Conservation (phyloP, 2,797 vertebrate species). For the Mormyrops boulengeri region DNA sequence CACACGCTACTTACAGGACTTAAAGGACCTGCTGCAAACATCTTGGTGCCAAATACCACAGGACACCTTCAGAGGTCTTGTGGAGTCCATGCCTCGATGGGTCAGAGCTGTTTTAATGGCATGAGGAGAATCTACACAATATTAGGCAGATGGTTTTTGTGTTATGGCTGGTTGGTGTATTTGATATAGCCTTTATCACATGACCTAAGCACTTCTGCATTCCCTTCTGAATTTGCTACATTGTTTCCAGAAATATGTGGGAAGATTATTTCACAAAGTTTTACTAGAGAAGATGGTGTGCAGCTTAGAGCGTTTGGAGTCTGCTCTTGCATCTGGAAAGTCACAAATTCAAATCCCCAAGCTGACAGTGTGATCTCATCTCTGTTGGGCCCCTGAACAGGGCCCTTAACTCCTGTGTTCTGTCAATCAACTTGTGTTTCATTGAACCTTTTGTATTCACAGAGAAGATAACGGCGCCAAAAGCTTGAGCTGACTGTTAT, state of each 20-base stretch:
- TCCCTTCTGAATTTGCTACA: background rate
- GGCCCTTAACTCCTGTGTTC: background rate
- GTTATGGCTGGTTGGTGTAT: background rate
- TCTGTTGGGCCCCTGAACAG: background rate
- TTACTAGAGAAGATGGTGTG: background rate
- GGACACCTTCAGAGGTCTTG: background rate
- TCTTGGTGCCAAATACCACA: background rate
- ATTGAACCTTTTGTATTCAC: background rate
- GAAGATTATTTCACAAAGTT: background rate
- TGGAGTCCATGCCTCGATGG: background rate
- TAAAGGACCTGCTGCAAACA: background rate
- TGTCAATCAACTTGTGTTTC: background rate
- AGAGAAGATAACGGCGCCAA: background rate
- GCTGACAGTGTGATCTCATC: background rate
- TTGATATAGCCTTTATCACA: background rate
- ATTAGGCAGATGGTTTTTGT: background rate
- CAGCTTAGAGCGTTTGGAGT: background rate
- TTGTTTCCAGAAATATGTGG: background rate
- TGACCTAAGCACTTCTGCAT: background rate
- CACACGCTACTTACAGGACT: background rate
- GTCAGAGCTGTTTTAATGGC: background rate
- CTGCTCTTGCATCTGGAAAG: background rate
- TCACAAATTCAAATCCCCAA: background rate
- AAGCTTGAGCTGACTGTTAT: background rate
- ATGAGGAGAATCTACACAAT: background rate